Evolutionary conservation across 2,888 invertebrate species (phyloP).

Genomic region (Boloria selene): DNA sequence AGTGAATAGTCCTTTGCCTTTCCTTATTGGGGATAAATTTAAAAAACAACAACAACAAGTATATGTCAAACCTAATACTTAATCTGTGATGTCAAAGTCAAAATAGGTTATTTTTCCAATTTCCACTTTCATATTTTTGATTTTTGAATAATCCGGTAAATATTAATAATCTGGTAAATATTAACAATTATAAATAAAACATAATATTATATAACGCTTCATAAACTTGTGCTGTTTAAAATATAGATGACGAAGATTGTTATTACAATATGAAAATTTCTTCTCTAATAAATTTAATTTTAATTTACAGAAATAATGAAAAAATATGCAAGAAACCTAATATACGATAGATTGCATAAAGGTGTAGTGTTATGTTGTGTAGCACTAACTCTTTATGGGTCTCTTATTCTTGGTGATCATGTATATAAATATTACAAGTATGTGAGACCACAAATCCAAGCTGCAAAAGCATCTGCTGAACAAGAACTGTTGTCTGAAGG

Average conservation of each 20-base stretch:
- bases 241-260: too few species aligned
- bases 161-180: constrained; percentile 2
- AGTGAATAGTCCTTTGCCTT: too few species aligned
- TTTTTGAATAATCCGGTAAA: too few species aligned
- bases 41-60: too few species aligned
- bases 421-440: constrained; percentile 71
- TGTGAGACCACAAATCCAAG: constrained; percentile 67
- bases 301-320: constrained; percentile 56
- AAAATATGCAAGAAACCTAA: constrained; percentile 63
- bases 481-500: constrained; percentile 78
- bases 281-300: neutral
- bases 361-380: constrained; percentile 73
- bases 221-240: too few species aligned
- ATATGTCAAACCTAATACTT: too few species aligned
- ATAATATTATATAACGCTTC: neutral
- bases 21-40: too few species aligned
- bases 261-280: neutral
- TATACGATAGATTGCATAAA: constrained; percentile 76
- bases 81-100: too few species aligned
- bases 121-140: neutral
- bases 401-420: constrained; percentile 60
- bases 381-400: constrained; percentile 65
- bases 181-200: neutral
- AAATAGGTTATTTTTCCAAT: too few species aligned
- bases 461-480: constrained; percentile 63